Percentiles rank a stretch among this genome's conserved stretches.
These are phyloP conservation scores for Vulpes ferrilata DNA, from an alignment of 2,113 vertebrate species.

Conservation along the genomic window DNA sequence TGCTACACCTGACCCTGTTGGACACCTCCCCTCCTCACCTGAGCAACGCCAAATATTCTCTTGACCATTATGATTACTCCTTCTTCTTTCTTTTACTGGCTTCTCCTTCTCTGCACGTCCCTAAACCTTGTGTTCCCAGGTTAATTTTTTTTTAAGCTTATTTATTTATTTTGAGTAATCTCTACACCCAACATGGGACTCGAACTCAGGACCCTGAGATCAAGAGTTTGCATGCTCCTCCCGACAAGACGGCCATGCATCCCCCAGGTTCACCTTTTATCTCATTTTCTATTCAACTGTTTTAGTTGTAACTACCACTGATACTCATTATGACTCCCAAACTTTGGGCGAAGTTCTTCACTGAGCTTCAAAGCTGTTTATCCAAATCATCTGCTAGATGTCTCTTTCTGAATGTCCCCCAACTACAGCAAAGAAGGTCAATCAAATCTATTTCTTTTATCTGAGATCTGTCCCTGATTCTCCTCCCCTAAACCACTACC, in stretches of 20 bases:
- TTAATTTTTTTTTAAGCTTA: neutral
- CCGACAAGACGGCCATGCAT: neutral
- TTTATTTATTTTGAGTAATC: neutral
- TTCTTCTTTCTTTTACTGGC: neutral
- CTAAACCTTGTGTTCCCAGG: neutral
- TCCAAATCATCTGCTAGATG: neutral
- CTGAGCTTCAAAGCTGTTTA: neutral
- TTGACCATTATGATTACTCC: neutral
- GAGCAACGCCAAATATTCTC: neutral
- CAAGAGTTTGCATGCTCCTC: neutral
- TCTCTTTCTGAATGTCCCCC: neutral
- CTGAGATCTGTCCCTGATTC: neutral
- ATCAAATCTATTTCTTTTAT: neutral
- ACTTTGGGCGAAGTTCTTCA: neutral
- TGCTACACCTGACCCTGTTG: neutral
- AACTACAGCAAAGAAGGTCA: neutral
- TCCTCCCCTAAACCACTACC: neutral
- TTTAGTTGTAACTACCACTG: neutral
- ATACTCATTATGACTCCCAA: neutral
- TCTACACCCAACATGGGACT: neutral
- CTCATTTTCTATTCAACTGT: neutral
- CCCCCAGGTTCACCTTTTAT: neutral
- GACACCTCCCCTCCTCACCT: neutral
- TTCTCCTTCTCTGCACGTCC: neutral
- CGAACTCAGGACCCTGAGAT: neutral